Percentiles rank a stretch among this genome's conserved stretches.
Evolutionary conservation across 2,113 vertebrate genomes (phyloP).

Genomic region (Arenaria interpres): DNA sequence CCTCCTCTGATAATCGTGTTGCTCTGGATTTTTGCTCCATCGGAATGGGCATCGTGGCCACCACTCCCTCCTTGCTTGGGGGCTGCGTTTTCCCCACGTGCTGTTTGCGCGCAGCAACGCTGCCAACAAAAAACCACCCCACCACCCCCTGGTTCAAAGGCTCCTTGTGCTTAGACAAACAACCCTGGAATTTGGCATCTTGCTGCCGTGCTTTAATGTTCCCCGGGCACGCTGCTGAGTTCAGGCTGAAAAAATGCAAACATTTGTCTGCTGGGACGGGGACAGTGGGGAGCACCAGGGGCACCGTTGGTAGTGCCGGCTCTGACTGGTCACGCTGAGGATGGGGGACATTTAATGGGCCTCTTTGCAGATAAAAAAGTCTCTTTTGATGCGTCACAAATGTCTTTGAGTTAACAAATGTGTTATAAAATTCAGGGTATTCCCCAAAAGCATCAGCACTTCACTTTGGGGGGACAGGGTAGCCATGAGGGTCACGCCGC

Average conservation of each 20-base stretch:
- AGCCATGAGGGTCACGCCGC: not conserved
- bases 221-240: not conserved
- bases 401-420: not conserved
- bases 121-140: not conserved
- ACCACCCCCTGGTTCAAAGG: constrained; percentile 28
- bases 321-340: not conserved
- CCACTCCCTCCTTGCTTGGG: not conserved
- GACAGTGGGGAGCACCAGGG: not conserved
- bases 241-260: constrained; percentile 22
- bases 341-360: not conserved
- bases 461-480: not conserved
- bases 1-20: not conserved
- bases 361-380: not conserved
- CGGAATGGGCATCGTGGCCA: accelerated
- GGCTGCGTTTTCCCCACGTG: not conserved
- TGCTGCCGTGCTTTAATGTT: not conserved
- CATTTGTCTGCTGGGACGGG: not conserved
- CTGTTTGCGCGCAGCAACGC: accelerated
- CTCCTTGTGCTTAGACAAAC: constrained; percentile 43
- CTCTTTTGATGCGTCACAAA: not conserved
- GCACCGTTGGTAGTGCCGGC: accelerated
- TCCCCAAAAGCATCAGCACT: not conserved
- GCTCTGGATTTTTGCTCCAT: not conserved
- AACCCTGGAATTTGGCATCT: constrained; percentile 33
- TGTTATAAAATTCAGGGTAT: not conserved